Conservation (phyloP, 2,797 vertebrate species). For the Lepus oiostolus region DNA sequence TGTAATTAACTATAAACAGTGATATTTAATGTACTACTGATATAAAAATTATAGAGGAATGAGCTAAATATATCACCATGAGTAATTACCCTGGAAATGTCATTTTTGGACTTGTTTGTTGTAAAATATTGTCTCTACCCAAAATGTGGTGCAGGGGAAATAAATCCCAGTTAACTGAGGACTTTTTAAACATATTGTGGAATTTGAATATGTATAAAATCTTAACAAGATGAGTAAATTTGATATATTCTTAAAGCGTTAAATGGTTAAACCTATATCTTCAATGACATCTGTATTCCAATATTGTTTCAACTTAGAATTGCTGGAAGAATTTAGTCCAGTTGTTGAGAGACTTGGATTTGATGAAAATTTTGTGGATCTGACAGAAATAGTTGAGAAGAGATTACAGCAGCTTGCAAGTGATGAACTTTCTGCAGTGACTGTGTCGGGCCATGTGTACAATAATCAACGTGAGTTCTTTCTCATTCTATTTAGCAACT, state of each 20-base stretch:
- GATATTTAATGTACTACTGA: conserved; percentile 51
- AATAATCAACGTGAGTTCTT: conserved; percentile 85
- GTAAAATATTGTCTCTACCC: conserved; percentile 22
- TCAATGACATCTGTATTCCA: conserved; percentile 22
- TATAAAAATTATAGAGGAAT: conserved; percentile 40
- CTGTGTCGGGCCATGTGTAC: conserved; percentile 92
- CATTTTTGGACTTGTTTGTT: conserved; percentile 38
- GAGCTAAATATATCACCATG: conserved; percentile 13
- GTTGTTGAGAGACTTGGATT: conserved; percentile 95
- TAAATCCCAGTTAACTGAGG: not conserved
- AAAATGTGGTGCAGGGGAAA: conserved; percentile 26
- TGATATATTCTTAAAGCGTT: conserved; percentile 22
- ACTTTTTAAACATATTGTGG: conserved; percentile 20
- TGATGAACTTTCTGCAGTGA: conserved; percentile 64
- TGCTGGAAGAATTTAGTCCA: conserved; percentile 93
- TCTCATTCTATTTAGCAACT: not conserved
- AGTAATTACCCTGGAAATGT: conserved; percentile 15
- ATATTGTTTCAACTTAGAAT: conserved; percentile 87
- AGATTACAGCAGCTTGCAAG: conserved; percentile 84
- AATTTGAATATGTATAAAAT: conserved; percentile 3
- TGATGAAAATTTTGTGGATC: conserved; percentile 96
- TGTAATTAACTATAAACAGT: conserved; percentile 27
- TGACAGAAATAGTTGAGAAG: conserved; percentile 92
- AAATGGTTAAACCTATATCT: conserved; percentile 8
- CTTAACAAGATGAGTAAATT: not conserved